Percentiles rank a stretch among this genome's conserved stretches.
Conservation (phyloP, 2,113 vertebrate species). For the Dromiciops gliroides region DNA sequence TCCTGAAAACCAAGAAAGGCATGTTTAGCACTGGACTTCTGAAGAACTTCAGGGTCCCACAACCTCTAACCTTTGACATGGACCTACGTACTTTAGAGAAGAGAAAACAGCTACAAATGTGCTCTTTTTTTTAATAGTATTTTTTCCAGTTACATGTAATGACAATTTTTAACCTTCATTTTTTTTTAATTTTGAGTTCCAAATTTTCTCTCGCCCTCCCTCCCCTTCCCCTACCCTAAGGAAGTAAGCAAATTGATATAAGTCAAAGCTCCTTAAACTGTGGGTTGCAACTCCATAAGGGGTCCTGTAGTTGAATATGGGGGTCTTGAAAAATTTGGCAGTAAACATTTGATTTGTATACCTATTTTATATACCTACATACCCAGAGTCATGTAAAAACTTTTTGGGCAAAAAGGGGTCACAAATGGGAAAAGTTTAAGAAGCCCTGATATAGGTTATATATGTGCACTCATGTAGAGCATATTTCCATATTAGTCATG, state of each 20-base stretch:
- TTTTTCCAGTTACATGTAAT: background rate
- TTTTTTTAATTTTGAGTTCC: background rate
- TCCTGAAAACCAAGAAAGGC: background rate
- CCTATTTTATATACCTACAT: too few relatives aligned
- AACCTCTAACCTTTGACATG: background rate
- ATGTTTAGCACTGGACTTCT: background rate
- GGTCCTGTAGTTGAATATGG: too few relatives aligned
- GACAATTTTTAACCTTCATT: background rate
- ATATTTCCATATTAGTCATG: background rate
- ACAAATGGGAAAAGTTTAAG: too few relatives aligned
- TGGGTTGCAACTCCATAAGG: too few relatives aligned
- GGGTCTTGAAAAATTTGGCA: too few relatives aligned
- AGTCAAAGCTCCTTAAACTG: too few relatives aligned
- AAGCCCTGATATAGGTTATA: background rate
- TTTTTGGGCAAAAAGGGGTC: too few relatives aligned
- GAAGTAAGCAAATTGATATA: background rate
- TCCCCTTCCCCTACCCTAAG: background rate
- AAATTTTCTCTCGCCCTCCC: background rate
- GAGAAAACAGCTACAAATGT: background rate
- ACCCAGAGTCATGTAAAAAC: too few relatives aligned
- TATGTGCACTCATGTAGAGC: background rate
- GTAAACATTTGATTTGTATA: too few relatives aligned
- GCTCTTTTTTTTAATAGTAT: background rate
- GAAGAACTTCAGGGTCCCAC: background rate
- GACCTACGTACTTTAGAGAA: background rate